Base-by-base conservation (phyloP, 2,888 invertebrate genomes). In the Aelia acuminata region DNA sequence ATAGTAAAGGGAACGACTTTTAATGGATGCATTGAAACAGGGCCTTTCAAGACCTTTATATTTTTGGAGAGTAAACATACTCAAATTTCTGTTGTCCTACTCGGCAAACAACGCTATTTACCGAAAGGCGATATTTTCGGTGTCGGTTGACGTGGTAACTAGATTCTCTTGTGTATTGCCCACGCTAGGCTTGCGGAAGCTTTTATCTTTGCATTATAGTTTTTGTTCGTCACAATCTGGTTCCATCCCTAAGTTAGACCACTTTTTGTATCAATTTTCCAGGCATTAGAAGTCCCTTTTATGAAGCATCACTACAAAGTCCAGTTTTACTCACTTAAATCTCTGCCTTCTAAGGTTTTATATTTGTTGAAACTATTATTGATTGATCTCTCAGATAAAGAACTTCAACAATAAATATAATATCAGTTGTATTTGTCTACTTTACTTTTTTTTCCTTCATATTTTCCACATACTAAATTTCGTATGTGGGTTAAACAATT, bases 171-270 rank as follows among this genome's bases (percentile, higher is more conserved):
- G 63, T 70, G 31, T 70, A 15, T 15, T 7, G 26, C 20, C 35
- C 18, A 5, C 20, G 18, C 31, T 70, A 70, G 18, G 1, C 18
- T 31, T 18, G 31, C 18, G 63, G 63, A 35, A 70, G 63, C 63
- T 70, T 70, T 70, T 70, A 70, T 70, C 31, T 70, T 35, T 70
- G 20, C 63, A 70, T 70, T 70, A 70, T 70, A 70, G 63, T 70
- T 70, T 70, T 70, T 70, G 63, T 70, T 35, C 18, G 13, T 20
- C 18, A 18, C 63, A 70, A 35, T 70, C 63, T 70, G 63, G n/a
- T 70, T 70, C 63, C 63, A 31, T 18, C 63, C 31, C 63, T 35
- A 26, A 26, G 31, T 31, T 35, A 31, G 18, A 8, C 18, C 31
- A 35, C 35, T 70, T 70, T 70, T 70, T 70, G 35, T 70, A 35